Percentiles rank a stretch among this genome's conserved stretches.
Conservation (phyloP, 2,888 invertebrate species). For the Saturnia japonica region DNA sequence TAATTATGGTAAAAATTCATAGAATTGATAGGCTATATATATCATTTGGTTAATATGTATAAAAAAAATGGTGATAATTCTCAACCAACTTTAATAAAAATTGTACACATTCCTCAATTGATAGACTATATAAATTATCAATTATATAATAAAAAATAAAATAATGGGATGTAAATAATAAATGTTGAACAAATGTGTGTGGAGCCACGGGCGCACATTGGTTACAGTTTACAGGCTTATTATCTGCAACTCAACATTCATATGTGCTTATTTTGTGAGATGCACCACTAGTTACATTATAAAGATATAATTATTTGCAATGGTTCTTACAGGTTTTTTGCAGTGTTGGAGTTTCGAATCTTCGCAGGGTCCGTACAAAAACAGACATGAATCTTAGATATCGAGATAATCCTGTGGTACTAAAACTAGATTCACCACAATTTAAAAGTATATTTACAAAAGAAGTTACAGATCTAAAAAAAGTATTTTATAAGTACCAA, state of each 20-base stretch:
- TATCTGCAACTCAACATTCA: too few relatives aligned
- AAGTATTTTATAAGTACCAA: constrained; percentile 89
- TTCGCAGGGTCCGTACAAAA: constrained; percentile 49
- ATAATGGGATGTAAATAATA: too few relatives aligned
- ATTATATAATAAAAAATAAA: too few relatives aligned
- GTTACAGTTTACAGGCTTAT: too few relatives aligned
- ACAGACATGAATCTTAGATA: constrained; percentile 63
- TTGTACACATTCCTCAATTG: too few relatives aligned
- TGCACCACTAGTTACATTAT: background rate
- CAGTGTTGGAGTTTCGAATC: constrained; percentile 31
- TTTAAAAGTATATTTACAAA: constrained; percentile 91
- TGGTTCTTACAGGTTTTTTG: constrained; percentile 34
- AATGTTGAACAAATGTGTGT: too few relatives aligned
- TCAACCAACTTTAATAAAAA: too few relatives aligned
- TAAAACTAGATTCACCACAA: constrained; percentile 87
- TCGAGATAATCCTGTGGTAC: constrained; percentile 84
- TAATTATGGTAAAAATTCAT: too few relatives aligned
- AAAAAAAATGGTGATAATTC: too few relatives aligned
- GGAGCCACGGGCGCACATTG: too few relatives aligned
- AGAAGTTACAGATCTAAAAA: constrained; percentile 87
- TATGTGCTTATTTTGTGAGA: too few relatives aligned
- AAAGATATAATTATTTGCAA: background rate
- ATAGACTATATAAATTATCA: too few relatives aligned
- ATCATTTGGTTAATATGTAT: background rate
- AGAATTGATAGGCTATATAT: background rate